Evolutionary conservation across 2,113 vertebrate species (phyloP).

Genomic region (Climacteris rufus): DNA sequence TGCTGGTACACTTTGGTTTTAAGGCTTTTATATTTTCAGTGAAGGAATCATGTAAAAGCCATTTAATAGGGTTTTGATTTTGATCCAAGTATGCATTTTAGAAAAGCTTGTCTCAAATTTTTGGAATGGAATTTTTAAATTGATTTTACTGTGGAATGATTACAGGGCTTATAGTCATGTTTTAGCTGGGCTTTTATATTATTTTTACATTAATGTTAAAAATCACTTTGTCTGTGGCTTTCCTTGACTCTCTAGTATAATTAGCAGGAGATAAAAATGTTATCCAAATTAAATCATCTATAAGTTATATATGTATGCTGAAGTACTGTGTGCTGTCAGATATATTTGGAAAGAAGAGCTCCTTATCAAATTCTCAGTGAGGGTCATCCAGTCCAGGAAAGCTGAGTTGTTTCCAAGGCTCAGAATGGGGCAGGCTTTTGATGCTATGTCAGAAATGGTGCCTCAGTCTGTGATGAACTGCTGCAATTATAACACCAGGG

Average conservation of each 20-base stretch:
- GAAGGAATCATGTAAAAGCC: background rate
- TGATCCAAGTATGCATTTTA: background rate
- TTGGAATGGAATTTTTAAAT: background rate
- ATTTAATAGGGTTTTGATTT: background rate
- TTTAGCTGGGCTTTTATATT: background rate
- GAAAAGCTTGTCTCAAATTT: background rate
- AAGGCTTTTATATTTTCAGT: background rate
- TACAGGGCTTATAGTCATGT: background rate
- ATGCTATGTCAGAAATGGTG: background rate
- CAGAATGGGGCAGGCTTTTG: background rate
- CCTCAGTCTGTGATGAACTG: background rate
- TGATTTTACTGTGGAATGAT: background rate
- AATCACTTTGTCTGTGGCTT: background rate
- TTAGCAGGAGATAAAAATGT: background rate
- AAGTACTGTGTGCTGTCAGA: background rate
- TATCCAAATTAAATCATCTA: background rate
- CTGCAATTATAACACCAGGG: background rate
- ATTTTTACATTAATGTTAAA: background rate
- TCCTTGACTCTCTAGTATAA: background rate
- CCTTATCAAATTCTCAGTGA: background rate
- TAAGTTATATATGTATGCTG: background rate
- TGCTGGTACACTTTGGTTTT: background rate
- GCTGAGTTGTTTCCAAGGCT: background rate
- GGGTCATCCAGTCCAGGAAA: background rate
- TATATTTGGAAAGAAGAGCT: background rate